Percentiles rank a stretch among this genome's conserved stretches.
Evolutionary conservation across 2,797 vertebrate species (phyloP).

Genomic region (Sebastes hubbsi): DNA sequence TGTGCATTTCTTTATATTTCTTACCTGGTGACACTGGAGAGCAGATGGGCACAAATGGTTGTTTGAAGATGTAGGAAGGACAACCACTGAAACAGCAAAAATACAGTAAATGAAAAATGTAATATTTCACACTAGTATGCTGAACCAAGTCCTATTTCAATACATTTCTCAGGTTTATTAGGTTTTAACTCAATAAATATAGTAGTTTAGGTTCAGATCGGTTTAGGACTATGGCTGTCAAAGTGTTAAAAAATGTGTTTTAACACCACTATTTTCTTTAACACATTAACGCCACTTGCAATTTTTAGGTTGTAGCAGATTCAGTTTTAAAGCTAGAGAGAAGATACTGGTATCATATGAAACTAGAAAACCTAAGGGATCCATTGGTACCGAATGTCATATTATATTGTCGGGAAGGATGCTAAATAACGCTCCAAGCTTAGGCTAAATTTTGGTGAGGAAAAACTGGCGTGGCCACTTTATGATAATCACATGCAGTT

Average conservation of each 20-base stretch:
- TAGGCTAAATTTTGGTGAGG: too few species aligned
- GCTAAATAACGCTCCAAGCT: too few species aligned
- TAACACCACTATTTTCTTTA: too few species aligned
- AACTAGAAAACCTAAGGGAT: too few species aligned
- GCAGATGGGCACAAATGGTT: constrained; percentile 84
- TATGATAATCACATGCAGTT: too few species aligned
- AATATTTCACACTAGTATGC: neutral
- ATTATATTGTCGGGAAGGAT: too few species aligned
- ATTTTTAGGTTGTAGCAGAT: too few species aligned
- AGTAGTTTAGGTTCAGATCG: neutral
- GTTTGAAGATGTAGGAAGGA: constrained; percentile 87
- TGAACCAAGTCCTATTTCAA: neutral
- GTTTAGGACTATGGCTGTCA: neutral
- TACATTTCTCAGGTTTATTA: neutral
- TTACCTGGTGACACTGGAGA: constrained; percentile 82
- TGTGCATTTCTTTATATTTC: neutral
- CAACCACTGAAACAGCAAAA: constrained; percentile 78
- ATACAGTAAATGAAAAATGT: neutral
- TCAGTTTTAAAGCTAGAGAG: too few species aligned
- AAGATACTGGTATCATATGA: too few species aligned
- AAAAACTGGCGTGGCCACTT: too few species aligned
- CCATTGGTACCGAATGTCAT: too few species aligned
- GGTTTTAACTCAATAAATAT: neutral
- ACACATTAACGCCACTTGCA: too few species aligned
- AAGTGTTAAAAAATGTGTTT: neutral